Evolutionary conservation across 2,888 invertebrate genomes (phyloP).

Genomic region (Amphipyra berbera): DNA sequence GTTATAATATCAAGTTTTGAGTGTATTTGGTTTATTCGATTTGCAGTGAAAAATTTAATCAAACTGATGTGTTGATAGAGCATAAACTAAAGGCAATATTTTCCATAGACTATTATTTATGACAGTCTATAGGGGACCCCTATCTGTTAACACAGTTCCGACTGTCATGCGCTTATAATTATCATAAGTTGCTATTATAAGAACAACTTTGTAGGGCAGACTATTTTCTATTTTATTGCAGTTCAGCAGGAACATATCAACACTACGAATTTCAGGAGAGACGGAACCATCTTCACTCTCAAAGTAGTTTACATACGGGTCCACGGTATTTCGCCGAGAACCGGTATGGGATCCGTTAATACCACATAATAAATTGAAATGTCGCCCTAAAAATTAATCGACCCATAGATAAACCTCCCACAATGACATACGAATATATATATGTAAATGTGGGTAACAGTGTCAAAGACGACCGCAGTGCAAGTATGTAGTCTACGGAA

Average conservation of each 20-base stretch:
- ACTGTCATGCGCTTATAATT: neutral
- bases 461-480: conserved; percentile 34
- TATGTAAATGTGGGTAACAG: conserved; percentile 47
- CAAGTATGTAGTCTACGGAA: neutral
- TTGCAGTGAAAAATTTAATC: too few relatives aligned
- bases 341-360: conserved; percentile 48
- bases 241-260: neutral
- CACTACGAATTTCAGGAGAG: too few relatives aligned
- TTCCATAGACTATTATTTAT: too few relatives aligned
- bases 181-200: too few relatives aligned
- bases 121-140: neutral
- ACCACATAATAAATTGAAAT: conserved; percentile 59
- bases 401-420: conserved; percentile 63
- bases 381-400: conserved; percentile 63
- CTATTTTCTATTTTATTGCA: neutral
- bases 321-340: conserved; percentile 23
- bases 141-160: neutral
- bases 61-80: too few relatives aligned
- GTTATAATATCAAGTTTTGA: too few relatives aligned
- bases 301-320: conserved; percentile 7
- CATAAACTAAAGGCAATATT: too few relatives aligned
- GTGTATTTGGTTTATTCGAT: too few relatives aligned
- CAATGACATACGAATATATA: conserved; percentile 58
- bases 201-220: too few relatives aligned
- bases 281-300: conserved; percentile 3